Conservation (phyloP, 2,888 invertebrate species). For the Nemurella pictetii region DNA sequence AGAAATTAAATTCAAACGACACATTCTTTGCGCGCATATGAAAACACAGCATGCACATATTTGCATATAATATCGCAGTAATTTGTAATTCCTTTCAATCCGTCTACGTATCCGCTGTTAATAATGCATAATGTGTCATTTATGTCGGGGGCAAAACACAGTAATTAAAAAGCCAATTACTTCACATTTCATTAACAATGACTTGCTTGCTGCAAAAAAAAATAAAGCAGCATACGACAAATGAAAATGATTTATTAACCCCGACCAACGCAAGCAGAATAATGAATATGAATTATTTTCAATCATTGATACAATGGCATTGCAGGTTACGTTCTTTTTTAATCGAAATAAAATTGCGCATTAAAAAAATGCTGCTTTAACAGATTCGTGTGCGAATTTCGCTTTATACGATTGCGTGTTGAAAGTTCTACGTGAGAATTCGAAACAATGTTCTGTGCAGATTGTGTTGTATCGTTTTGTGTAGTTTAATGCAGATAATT, state of each 20-base stretch:
- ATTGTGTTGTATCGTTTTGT: neutral
- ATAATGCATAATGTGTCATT: neutral
- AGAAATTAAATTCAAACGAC: neutral
- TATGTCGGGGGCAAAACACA: neutral
- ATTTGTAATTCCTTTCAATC: neutral
- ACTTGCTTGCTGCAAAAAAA: neutral
- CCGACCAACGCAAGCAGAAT: neutral
- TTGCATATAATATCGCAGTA: neutral
- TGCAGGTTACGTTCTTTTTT: neutral
- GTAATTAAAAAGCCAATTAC: neutral
- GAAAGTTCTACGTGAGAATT: neutral
- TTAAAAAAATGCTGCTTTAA: no score
- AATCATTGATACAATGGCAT: neutral
- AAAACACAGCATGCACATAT: neutral
- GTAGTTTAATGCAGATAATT: neutral
- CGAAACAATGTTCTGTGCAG: neutral
- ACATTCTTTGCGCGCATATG: neutral
- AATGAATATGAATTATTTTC: no score
- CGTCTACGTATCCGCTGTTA: neutral
- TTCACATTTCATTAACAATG: neutral
- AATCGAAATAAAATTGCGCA: neutral
- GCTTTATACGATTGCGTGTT: neutral
- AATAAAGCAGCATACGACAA: neutral
- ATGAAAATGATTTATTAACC: neutral
- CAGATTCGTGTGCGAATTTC: neutral